Conservation (phyloP, 2,113 vertebrate genomes). For the Jacana jacana region DNA sequence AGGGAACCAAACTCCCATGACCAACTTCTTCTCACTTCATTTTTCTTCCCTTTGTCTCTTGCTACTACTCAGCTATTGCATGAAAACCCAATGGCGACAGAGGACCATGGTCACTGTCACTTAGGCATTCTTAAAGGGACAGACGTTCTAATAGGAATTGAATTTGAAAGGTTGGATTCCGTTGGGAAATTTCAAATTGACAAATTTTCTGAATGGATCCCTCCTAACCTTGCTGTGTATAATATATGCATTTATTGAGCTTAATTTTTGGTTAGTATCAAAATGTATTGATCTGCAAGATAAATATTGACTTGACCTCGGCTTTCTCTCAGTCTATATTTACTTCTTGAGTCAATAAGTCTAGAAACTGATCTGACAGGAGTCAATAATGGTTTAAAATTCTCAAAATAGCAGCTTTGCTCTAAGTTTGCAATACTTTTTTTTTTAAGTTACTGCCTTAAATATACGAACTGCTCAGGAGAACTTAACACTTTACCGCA, state of each 20-base stretch:
- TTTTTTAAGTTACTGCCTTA: slow-evolving; percentile 61
- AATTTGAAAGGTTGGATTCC: neutral
- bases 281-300: slow-evolving; percentile 76
- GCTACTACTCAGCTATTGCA: neutral
- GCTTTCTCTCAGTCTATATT: slow-evolving; percentile 76
- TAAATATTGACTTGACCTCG: slow-evolving; percentile 80
- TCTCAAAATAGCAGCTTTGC: slow-evolving; percentile 71
- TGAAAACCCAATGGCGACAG: neutral
- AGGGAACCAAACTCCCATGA: rapidly evolving
- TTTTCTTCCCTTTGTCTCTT: neutral
- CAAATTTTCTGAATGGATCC: slow-evolving; percentile 54
- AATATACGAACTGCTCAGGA: slow-evolving; percentile 29
- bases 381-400: slow-evolving; percentile 77
- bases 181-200: slow-evolving; percentile 53
- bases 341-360: slow-evolving; percentile 77
- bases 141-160: neutral
- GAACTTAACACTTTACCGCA: slow-evolving; percentile 35
- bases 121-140: slow-evolving; percentile 2
- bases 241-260: slow-evolving; percentile 62
- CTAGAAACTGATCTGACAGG: slow-evolving; percentile 78
- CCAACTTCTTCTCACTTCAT: neutral
- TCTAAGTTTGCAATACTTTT: slow-evolving; percentile 56
- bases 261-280: slow-evolving; percentile 76
- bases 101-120: neutral
- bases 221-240: slow-evolving; percentile 41